phyloP scores from a whole-genome alignment of 1,140 invertebrate genomes.

The Drosophila triauraria region DNA sequence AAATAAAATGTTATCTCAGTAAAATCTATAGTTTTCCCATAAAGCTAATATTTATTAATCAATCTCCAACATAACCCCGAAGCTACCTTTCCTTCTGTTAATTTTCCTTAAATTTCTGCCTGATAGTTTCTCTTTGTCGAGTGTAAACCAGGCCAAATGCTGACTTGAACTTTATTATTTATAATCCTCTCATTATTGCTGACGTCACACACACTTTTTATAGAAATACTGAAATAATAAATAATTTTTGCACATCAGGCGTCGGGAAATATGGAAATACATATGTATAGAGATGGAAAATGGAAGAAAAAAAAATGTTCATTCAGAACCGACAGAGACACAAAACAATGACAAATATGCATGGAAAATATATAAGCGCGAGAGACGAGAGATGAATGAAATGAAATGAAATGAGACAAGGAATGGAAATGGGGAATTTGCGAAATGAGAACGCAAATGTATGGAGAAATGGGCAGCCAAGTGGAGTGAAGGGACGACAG shows the following conservation, averaged over 20 bases:
- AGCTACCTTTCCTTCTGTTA: too few relatives aligned
- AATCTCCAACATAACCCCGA: too few relatives aligned
- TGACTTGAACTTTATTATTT: background rate
- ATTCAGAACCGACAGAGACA: conserved; percentile 46
- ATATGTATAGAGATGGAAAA: conserved; percentile 3
- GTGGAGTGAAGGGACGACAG: background rate
- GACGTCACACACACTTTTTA: conserved; percentile 41
- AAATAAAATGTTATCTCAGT: too few relatives aligned
- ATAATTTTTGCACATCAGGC: conserved; percentile 39
- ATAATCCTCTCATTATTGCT: conserved; percentile 6
- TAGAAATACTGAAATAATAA: conserved; percentile 41
- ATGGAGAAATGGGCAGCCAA: background rate
- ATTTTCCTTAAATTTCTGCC: too few relatives aligned
- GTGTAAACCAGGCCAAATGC: too few relatives aligned
- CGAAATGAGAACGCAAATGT: conserved; percentile 30
- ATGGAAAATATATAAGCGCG: conserved; percentile 25
- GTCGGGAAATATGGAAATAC: conserved; percentile 7
- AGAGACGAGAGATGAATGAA: conserved; percentile 46
- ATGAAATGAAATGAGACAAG: conserved; percentile 27
- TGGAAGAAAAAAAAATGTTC: conserved; percentile 10
- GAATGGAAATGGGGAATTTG: conserved; percentile 13
- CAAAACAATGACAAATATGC: conserved; percentile 53
- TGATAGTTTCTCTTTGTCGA: too few relatives aligned
- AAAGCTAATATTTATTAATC: too few relatives aligned
- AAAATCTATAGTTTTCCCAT: too few relatives aligned